Percentiles rank a stretch among this genome's conserved stretches.
Evolutionary conservation across 2,888 invertebrate genomes (phyloP).

Genomic region (Sminthurides aquaticus): DNA sequence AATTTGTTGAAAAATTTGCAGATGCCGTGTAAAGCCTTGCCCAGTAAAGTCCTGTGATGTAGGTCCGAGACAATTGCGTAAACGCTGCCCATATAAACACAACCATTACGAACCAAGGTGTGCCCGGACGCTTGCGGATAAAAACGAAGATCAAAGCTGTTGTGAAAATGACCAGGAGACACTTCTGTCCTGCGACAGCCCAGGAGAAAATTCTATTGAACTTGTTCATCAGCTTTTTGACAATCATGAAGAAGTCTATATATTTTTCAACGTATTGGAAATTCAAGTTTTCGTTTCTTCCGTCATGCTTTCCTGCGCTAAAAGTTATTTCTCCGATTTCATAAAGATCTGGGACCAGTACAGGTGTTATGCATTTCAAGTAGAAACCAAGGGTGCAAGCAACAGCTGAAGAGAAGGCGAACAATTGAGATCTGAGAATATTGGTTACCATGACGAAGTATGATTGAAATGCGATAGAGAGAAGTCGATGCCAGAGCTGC

Average conservation of each 20-base stretch:
- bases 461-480: not conserved
- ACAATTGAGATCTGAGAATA: not conserved
- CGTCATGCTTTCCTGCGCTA: too few relatives aligned
- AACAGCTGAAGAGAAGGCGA: not conserved
- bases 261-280: not conserved
- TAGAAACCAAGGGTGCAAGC: not conserved
- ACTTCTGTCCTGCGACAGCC: not conserved
- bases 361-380: slow-evolving; percentile 1
- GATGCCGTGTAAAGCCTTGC: not conserved
- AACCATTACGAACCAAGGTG: not conserved
- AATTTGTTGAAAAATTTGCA: not conserved
- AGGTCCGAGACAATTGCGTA: not conserved
- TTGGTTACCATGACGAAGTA: not conserved
- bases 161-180: not conserved
- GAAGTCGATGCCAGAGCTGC: not conserved
- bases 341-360: not conserved
- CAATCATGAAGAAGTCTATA: not conserved
- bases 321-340: not conserved
- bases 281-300: too few relatives aligned
- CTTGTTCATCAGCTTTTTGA: not conserved
- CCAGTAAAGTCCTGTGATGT: not conserved
- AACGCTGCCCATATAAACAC: not conserved
- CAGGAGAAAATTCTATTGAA: not conserved
- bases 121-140: not conserved
- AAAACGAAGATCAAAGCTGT: not conserved